Percentiles rank a stretch among this genome's conserved stretches.
These are phyloP conservation scores for Salvelinus fontinalis DNA, from an alignment of 2,113 vertebrate species.

Conservation along the genomic window DNA sequence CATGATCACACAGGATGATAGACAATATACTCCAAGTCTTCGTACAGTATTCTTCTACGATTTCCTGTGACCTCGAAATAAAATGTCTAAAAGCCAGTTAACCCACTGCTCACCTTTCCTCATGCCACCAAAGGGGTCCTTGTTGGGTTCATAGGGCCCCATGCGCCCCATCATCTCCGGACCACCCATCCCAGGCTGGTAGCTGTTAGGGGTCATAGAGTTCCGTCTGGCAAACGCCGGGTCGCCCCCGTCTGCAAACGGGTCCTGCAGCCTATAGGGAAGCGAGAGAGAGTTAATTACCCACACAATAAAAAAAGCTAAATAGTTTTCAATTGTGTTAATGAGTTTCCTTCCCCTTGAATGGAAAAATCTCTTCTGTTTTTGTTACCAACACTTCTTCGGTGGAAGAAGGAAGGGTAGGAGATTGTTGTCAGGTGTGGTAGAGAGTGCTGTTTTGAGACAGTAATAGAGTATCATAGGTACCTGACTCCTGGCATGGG, in stretches of 20 bases:
- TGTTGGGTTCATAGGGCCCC: conserved; percentile 90
- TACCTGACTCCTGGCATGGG: conserved; percentile 91
- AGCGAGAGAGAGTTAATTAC: not conserved
- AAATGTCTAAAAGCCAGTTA: not conserved
- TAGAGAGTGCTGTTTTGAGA: not conserved
- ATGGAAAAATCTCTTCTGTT: not conserved
- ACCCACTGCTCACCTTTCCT: conserved; percentile 87
- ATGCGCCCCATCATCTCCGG: conserved; percentile 94
- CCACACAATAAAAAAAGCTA: not conserved
- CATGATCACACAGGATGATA: too few relatives aligned
- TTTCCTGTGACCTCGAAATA: too few relatives aligned
- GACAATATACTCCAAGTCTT: too few relatives aligned
- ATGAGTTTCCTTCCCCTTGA: not conserved
- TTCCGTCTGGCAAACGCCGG: conserved; percentile 91
- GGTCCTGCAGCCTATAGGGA: conserved; percentile 87
- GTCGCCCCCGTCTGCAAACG: conserved; percentile 92
- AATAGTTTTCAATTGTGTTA: not conserved
- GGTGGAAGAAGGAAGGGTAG: too few relatives aligned
- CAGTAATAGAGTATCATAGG: not conserved
- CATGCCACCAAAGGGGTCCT: conserved; percentile 96
- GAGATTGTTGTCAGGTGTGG: too few relatives aligned
- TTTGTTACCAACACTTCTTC: not conserved
- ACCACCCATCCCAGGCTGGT: conserved; percentile 91
- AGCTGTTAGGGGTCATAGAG: conserved; percentile 94
- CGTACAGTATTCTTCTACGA: too few relatives aligned